A percentile compares a stretch with the other conserved stretches of the same genome.
phyloP scores from a whole-genome alignment of 2,113 vertebrate genomes.

The Cavia porcellus region DNA sequence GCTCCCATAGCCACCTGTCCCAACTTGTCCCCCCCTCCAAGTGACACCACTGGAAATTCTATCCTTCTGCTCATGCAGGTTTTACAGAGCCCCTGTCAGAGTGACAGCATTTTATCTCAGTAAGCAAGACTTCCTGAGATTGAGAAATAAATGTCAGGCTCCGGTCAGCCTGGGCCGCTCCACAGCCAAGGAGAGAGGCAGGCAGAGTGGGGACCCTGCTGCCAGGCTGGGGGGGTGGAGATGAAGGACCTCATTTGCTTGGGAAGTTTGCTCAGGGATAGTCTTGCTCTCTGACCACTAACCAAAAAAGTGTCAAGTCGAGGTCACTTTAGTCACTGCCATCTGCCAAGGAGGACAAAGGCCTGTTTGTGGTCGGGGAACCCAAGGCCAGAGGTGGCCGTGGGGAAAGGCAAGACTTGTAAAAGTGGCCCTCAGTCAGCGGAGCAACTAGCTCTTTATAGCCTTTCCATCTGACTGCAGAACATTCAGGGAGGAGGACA shows the following conservation, averaged over 20 bases:
- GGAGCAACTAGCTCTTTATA: not conserved
- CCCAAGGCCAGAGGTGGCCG: not conserved
- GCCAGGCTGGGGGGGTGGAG: not conserved
- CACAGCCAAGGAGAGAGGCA: not conserved
- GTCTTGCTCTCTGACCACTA: constrained; percentile 33
- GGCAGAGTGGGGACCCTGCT: accelerated
- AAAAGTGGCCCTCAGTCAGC: constrained; percentile 6
- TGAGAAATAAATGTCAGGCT: not conserved
- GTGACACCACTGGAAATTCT: not conserved
- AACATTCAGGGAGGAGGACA: not conserved
- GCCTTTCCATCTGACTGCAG: not conserved
- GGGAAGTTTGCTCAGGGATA: not conserved
- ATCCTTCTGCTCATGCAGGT: not conserved
- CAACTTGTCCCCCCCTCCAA: not conserved
- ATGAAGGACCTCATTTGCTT: not conserved
- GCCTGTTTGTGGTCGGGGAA: constrained; percentile 40
- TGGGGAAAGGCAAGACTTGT: not conserved
- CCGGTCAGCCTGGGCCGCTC: not conserved
- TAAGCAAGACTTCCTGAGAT: not conserved
- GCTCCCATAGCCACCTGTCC: no score
- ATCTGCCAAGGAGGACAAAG: constrained; percentile 54
- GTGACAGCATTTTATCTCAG: not conserved
- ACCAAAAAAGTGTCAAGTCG: constrained; percentile 25
- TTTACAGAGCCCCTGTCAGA: not conserved
- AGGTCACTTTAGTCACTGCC: constrained; percentile 57